Base-by-base conservation (phyloP, 2,797 vertebrate species). In the Cuculus canorus region DNA sequence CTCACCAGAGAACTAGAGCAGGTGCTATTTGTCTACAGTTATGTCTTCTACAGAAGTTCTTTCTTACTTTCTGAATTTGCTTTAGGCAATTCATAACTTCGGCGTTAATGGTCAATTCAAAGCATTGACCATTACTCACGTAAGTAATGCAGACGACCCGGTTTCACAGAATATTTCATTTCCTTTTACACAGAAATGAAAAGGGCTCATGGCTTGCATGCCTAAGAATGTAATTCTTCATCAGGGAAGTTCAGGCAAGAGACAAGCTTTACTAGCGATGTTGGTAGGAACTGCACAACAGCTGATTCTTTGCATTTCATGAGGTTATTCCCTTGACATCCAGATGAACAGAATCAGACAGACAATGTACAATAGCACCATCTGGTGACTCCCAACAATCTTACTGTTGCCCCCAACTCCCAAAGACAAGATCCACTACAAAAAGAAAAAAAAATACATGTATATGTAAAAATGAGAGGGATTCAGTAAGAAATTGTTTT, bases 291-390 rank as follows among this genome's bases (percentile, higher is more conserved):
- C 60, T 52, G 69, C 71, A 54, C 64, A 56, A 76, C 17, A 39
- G 30, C n/a, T 78, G 72, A 68, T 23, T 17, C 30, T 82, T 89
- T 85, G 60, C 61, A 27, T 83, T 80, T 61, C 33, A 39, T 28
- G 60, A 88, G 35, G 59, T 82, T 50, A 92, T 64, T 91, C 61
- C 84, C 86, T 81, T 48, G 84, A 77, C n/a, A 86, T 9, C 80
- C 80, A 66, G 30, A 90, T 2, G 73, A 95, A 28, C 59, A 68
- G 69, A 94, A 57, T 48, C 76, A 85, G 86, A 52, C 82, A 95
- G 82, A 93, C 53, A 89, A 86, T 83, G 92, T 96, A 65, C 94
- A 97, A 97, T 91, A 97, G 96, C 95, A 96, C 96, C 96, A 96
- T 92, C 96, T 97, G 95, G 95, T 96, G 96, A 96, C 96, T 97